Base-by-base conservation (phyloP, 2,888 invertebrate genomes). In the Amblyjoppa fuscipennis region DNA sequence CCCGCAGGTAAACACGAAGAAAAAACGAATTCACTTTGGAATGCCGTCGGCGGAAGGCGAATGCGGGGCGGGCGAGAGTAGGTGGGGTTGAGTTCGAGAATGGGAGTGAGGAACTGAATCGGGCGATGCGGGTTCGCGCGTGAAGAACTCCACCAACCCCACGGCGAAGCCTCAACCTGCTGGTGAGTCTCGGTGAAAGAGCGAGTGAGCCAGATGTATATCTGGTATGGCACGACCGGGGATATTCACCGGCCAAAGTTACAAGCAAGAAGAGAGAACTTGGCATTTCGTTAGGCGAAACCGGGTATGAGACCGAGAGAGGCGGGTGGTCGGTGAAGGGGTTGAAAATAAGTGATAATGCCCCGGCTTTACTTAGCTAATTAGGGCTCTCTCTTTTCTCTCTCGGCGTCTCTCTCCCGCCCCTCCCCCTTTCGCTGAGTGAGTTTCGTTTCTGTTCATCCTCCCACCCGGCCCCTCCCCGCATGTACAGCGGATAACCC, bases 321-420 rank as follows among this genome's bases (percentile, higher is more conserved):
- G 76, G 78, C 31, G 75, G 85, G 81, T 81, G 87, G 83, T 81
- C 75, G 74, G 76, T 84, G 90, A 90, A 89, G 88, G 92, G 91
- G 90, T 92, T 91, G 91, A 91, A 93, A 93, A 92, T 93, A 93
- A 93, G 93, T 92, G 94, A 93, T 93, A 93, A 94, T 93, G 91
- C 93, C 90, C 89, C 89, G 90, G 93, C 93, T 94, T 94, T 94
- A 94, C 93, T 94, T 93, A 94, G 93, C 94, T 94, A 94, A 94
- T 94, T 94, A 94, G 92, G 90, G 84, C 89, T 87, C 83, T 87
- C 83, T 86, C 73, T 81, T 77, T 76, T 74, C 70, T 69, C 78
- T 64, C 78, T 70, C 69, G 7, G 16, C 66, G 68, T 80, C 74
- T 41, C 74, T 73, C 82, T 64, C 73, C 34, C 76, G 34, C 45